These are phyloP conservation scores for Pomacea canaliculata DNA, from an alignment of 2,888 invertebrate species.

Conservation along the genomic window DNA sequence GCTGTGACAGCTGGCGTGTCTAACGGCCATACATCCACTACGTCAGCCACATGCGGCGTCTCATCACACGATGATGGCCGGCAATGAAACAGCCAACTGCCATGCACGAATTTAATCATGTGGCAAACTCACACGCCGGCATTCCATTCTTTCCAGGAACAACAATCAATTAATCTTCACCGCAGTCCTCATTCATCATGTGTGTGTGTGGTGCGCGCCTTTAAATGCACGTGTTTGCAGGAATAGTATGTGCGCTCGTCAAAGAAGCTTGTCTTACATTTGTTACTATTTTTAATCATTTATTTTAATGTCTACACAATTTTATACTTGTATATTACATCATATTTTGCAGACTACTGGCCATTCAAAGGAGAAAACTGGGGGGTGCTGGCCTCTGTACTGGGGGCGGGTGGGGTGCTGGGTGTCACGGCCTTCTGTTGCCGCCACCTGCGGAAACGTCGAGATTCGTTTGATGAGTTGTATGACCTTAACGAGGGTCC, in stretches of 20 bases:
- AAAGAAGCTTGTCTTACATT: background rate
- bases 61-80: too few species aligned
- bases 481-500: constrained; percentile 36
- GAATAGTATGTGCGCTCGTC: background rate
- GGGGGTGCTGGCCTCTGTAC: constrained; percentile 37
- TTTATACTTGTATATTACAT: background rate
- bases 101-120: too few species aligned
- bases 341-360: constrained; percentile 27
- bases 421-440: constrained; percentile 37
- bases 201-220: background rate
- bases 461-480: constrained; percentile 29
- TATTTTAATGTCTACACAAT: background rate
- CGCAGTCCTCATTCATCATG: background rate
- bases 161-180: too few species aligned
- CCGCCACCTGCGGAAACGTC: constrained; percentile 28
- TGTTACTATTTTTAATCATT: background rate
- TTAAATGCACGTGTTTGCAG: background rate
- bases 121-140: too few species aligned
- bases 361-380: constrained; percentile 42
- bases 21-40: too few species aligned
- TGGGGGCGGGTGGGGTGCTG: constrained; percentile 35
- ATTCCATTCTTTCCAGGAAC: too few species aligned
- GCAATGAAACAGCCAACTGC: too few species aligned
- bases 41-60: too few species aligned
- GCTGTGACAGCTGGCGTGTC: too few species aligned